Evolutionary conservation across 30 jellyfish, hydroid and myxozoan species (phyloP).

Genomic region (Aurelia aurita complex sp. Pacific): DNA sequence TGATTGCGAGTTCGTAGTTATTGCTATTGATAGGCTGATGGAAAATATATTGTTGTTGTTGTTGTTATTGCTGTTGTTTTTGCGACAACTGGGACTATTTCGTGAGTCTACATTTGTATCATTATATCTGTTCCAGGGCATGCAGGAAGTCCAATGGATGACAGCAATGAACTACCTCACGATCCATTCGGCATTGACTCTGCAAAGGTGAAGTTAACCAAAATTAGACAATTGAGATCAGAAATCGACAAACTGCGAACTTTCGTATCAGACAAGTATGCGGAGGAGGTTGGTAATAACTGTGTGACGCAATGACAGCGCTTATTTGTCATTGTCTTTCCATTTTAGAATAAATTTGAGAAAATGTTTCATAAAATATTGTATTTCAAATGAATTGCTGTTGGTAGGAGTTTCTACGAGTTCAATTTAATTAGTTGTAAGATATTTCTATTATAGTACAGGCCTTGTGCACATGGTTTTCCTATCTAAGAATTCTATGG

Average conservation of each 20-base stretch:
- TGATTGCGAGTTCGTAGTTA: no score
- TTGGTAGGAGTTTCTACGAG: neutral
- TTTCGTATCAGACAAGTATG: slow-evolving; percentile 88
- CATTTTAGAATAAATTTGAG: neutral
- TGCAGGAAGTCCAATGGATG: neutral
- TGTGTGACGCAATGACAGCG: slow-evolving; percentile 76
- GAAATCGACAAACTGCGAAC: slow-evolving; percentile 77
- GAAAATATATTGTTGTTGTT: no score
- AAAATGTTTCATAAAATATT: slow-evolving; percentile 3
- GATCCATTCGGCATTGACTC: slow-evolving; percentile 51
- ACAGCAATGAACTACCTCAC: slow-evolving; percentile 1
- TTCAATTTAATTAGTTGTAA: no score
- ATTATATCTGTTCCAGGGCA: slow-evolving; percentile 3
- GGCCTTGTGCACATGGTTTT: no score
- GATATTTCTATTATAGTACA: no score
- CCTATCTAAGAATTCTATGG: no score
- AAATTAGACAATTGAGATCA: slow-evolving; percentile 57
- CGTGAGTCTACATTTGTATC: no score
- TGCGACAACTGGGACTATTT: no score
- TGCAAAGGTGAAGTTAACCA: slow-evolving; percentile 40
- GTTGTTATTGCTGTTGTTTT: no score
- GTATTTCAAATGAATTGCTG: neutral
- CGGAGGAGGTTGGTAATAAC: slow-evolving; percentile 93
- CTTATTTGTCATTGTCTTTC: neutral
- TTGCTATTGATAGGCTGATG: no score